Percentiles rank a stretch among this genome's conserved stretches.
Conservation (phyloP, 2,888 invertebrate species). For the Chaitophorus viminalis region DNA sequence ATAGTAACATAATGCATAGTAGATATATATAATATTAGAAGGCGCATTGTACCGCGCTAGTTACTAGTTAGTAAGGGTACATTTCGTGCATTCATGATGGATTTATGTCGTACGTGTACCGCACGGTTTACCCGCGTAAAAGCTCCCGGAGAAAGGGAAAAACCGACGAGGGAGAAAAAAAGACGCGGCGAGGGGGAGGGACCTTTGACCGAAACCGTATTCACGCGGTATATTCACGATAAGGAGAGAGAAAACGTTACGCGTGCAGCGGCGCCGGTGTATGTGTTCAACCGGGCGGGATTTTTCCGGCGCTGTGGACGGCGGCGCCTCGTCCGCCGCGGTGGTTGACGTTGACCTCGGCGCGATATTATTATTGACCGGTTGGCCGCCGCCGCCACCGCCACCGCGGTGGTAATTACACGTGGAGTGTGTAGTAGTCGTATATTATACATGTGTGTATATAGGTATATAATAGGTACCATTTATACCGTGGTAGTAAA, state of each 20-base stretch:
- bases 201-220: no score
- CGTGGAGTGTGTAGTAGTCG: slow-evolving; percentile 12
- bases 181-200: not conserved
- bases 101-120: no score
- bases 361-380: slow-evolving; percentile 60
- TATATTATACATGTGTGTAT: not conserved
- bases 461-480: not conserved
- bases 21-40: no score
- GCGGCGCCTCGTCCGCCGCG: slow-evolving; percentile 13
- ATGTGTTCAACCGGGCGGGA: not conserved
- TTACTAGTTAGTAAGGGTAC: no score
- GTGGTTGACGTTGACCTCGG: slow-evolving; percentile 58
- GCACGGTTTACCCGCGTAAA: not conserved
- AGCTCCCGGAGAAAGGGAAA: not conserved
- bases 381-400: slow-evolving; percentile 44
- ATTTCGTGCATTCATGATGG: no score
- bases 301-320: not conserved
- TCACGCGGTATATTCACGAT: not conserved
- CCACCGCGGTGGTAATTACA: slow-evolving; percentile 46
- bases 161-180: not conserved
- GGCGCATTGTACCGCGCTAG: no score
- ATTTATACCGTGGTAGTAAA: not conserved
- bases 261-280: not conserved
- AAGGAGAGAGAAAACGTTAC: not conserved
- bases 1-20: no score